phyloP scores from a whole-genome alignment of 2,888 invertebrate genomes.

The Eupithecia subfuscata region DNA sequence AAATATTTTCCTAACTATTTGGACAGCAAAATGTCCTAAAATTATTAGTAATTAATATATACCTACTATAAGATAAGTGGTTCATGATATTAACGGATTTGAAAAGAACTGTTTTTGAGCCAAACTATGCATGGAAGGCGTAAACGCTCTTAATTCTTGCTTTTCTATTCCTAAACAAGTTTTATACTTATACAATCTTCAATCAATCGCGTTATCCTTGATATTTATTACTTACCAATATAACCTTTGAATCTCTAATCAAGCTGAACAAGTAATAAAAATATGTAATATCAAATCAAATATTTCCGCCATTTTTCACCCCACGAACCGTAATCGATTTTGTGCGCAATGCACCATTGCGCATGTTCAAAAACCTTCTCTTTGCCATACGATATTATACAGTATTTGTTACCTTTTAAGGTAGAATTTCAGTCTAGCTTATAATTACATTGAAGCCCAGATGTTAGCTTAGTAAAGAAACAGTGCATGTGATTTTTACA shows the following conservation, averaged over 20 bases:
- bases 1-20: no score
- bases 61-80: no score
- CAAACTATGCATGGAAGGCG: no score
- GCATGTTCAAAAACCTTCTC: constrained; percentile 63
- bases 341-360: constrained; percentile 80
- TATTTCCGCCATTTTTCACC: constrained; percentile 75
- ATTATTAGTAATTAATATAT: no score
- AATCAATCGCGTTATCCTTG: background rate
- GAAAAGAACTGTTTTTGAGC: no score
- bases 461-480: constrained; percentile 72
- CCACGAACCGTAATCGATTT: constrained; percentile 80
- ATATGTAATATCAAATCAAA: constrained; percentile 48
- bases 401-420: constrained; percentile 28
- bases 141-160: background rate
- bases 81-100: no score
- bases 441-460: constrained; percentile 51
- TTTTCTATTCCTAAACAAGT: background rate
- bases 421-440: constrained; percentile 26
- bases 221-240: background rate
- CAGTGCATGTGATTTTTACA: constrained; percentile 68
- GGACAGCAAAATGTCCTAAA: no score
- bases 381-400: constrained; percentile 43
- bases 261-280: constrained; percentile 28
- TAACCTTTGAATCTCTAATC: background rate
- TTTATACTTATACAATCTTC: background rate